phyloP scores from a whole-genome alignment of 2,888 invertebrate species.

The Drosophila emarginata region DNA sequence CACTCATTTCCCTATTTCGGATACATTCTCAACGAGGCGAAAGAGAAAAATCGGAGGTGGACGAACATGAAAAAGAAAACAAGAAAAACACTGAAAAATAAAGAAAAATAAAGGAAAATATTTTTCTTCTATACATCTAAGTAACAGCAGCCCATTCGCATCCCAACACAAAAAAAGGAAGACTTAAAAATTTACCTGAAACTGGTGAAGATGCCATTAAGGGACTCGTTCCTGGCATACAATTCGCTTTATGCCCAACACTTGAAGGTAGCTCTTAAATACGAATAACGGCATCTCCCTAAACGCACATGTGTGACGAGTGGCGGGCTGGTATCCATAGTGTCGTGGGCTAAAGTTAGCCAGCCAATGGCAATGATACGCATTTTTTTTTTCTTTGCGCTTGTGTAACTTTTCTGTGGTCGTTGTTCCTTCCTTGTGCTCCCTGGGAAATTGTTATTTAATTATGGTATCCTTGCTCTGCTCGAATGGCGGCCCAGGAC shows the following conservation, averaged over 20 bases:
- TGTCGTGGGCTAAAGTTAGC: conserved; percentile 17
- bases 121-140: background rate
- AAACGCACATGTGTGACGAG: conserved; percentile 25
- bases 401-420: conserved; percentile 37
- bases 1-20: conserved; percentile 53
- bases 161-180: background rate
- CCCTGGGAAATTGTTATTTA: conserved; percentile 56
- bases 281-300: conserved; percentile 1
- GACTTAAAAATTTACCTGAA: conserved; percentile 3
- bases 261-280: conserved; percentile 31
- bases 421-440: conserved; percentile 21
- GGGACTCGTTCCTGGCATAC: conserved; percentile 25
- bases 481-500: conserved; percentile 6
- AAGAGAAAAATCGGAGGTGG: background rate
- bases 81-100: background rate
- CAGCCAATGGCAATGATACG: conserved; percentile 31
- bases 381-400: conserved; percentile 37
- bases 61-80: background rate
- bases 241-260: conserved; percentile 31
- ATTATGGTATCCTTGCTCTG: conserved; percentile 52
- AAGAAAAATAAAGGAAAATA: background rate
- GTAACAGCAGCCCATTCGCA: background rate
- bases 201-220: conserved; percentile 22
- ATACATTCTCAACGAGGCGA: background rate
- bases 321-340: conserved; percentile 4